Base-by-base conservation (phyloP, 2,888 invertebrate genomes). In the Drymonia ruficornis region DNA sequence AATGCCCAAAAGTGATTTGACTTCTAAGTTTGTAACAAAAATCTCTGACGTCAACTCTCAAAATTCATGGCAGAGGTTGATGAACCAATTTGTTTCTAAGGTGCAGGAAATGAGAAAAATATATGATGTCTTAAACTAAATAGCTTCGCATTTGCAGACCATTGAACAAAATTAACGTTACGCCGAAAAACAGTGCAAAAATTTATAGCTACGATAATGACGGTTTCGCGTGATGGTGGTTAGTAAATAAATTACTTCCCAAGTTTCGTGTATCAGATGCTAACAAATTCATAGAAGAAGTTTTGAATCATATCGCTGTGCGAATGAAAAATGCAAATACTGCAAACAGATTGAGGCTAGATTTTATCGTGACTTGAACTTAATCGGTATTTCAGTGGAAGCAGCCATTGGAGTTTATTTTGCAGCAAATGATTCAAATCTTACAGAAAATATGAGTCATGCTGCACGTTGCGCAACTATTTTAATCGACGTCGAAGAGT, bases 161-260 rank as follows among this genome's bases (percentile, higher is more conserved):
- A 52, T 53, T 52, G 31, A 49, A 48, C 12, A 23, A 40, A 8
- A 40, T 16, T 40, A 16, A 16, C 16, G 40, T 7, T 50, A 59
- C 44, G 11, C 52, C 19, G 47, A 49, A 42, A 58, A 53, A 51
- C 38, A 40, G 36, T 28, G 28, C 29, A 15, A 34, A 52, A 50
- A 36, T 40, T 55, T 49, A 44, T 18, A 29, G 50, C 38, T 4
- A 36, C 36, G 36, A 59, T 69, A 68, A 68, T 45, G 62, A 55
- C 58, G 45, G 54, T 31, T 59, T 76, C 55, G 71, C 75, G 65
- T 74, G 65, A 61, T 67, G 63, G 55, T 58, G 56, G 57, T 36
- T 52, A 48, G 57, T 51, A 63, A 70, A 71, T 63, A 66, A 64
- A 55, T 62, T 53, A 55, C 56, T 29, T 59, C 46, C 56, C 49